Conservation (phyloP, 2,797 vertebrate species). For the Xyrichtys novacula region DNA sequence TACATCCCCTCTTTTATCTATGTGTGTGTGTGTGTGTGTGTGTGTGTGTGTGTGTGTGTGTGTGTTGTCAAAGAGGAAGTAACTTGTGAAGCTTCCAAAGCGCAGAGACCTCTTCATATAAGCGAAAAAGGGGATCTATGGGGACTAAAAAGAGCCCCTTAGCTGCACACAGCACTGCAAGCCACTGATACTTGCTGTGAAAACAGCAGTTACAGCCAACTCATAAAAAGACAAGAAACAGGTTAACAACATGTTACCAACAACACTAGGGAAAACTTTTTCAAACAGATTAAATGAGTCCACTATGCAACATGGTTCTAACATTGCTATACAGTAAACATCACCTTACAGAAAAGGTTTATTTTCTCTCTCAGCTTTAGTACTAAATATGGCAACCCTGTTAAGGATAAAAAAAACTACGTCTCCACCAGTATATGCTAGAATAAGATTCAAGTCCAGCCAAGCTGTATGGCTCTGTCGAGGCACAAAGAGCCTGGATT, state of each 20-base stretch:
- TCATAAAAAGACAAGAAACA: not conserved
- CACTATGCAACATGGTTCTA: too few relatives aligned
- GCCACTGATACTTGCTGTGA: conserved; percentile 22
- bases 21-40: conserved; percentile 20
- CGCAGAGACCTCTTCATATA: conserved; percentile 40
- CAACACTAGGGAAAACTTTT: not conserved
- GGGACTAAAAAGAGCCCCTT: conserved; percentile 35
- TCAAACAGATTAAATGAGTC: not conserved
- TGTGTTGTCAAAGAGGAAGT: conserved; percentile 45
- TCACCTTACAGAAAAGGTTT: not conserved
- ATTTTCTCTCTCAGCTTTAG: not conserved
- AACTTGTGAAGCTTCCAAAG: conserved; percentile 56
- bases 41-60: conserved; percentile 1
- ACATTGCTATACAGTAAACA: not conserved
- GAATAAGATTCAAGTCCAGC: too few relatives aligned
- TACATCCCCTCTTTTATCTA: conserved; percentile 47
- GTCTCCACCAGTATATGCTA: too few relatives aligned
- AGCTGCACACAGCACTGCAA: conserved; percentile 16
- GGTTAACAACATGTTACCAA: not conserved
- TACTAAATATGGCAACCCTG: not conserved
- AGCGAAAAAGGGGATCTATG: conserved; percentile 32
- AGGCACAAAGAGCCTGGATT: too few relatives aligned
- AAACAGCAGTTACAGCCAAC: not conserved
- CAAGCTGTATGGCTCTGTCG: too few relatives aligned
- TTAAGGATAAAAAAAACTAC: not conserved